Base-by-base conservation (phyloP, 1,140 invertebrate species). In the Sycophaga agraensis region DNA sequence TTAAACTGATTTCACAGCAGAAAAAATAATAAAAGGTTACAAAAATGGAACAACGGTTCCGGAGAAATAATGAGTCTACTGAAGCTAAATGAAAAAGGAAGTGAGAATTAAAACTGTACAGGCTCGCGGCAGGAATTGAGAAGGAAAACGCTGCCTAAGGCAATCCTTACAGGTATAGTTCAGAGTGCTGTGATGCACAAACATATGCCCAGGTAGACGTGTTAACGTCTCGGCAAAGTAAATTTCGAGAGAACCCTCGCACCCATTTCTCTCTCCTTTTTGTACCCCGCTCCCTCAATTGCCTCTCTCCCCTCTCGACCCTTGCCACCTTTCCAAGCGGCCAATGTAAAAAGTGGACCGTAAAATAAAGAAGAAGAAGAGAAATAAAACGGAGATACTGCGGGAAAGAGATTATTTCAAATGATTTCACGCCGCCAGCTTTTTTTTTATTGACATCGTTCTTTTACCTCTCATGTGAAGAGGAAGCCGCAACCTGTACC, bases 101-200 rank as follows among this genome's bases (percentile, higher is more conserved):
- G 19, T 17, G 9, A 19, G 39, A 42, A 37, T n/a, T n/a, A n/a
- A n/a, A n/a, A n/a, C n/a, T n/a, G n/a, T n/a, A n/a, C n/a, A n/a
- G n/a, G n/a, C n/a, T n/a, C n/a, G n/a, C n/a, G n/a, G n/a, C n/a
- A n/a, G n/a, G n/a, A n/a, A n/a, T n/a, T n/a, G n/a, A 17, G 17
- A 37, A n/a, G 11, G 40, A 34, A 37, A 28, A 48, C 8, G 19
- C 4, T 40, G 31, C 50, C 56, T 61, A 26, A 66, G 64, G 65
- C 61, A 45, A 68, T 48, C 57, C 58, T 48, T 31, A 46, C 24
- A 46, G 54, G 24, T 17, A 7, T 62, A 65, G 55, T 62, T 64
- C 43, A 21, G 39, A n/a, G 43, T 51, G 50, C 67, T 60, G 59
- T 67, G 64, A 70, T 70, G 66, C 68, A 68, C 54, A 50, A 61